These are phyloP conservation scores for Myotis yumanensis DNA, from an alignment of 2,113 vertebrate species.

Conservation along the genomic window DNA sequence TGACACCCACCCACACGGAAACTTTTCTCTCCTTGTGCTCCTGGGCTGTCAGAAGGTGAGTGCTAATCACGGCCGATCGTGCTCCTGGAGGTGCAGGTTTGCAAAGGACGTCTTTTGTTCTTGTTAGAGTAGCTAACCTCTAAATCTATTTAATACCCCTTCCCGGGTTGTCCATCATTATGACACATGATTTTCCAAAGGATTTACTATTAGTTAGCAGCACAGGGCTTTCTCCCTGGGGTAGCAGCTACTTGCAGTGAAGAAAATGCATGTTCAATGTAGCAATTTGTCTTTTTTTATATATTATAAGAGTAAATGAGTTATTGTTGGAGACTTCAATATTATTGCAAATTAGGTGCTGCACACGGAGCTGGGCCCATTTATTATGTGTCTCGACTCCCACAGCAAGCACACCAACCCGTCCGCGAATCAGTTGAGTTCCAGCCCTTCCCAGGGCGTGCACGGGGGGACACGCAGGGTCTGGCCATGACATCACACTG, in stretches of 20 bases:
- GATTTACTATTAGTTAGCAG: slow-evolving; percentile 90
- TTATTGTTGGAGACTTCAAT: slow-evolving; percentile 89
- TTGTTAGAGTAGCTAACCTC: slow-evolving; percentile 88
- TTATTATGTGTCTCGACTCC: slow-evolving; percentile 86
- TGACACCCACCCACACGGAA: slow-evolving; percentile 63
- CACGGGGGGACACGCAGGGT: slow-evolving; percentile 58
- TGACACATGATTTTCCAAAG: slow-evolving; percentile 92
- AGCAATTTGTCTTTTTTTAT: slow-evolving; percentile 94
- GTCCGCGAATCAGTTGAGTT: slow-evolving; percentile 81
- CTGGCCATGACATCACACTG: slow-evolving; percentile 65
- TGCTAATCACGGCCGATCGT: slow-evolving; percentile 79
- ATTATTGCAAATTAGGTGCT: slow-evolving; percentile 90
- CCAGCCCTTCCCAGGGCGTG: slow-evolving; percentile 72
- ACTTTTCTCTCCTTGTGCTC: slow-evolving; percentile 72
- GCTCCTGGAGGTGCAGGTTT: slow-evolving; percentile 81
- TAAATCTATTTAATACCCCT: slow-evolving; percentile 90
- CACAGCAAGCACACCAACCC: slow-evolving; percentile 80
- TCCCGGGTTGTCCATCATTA: slow-evolving; percentile 90
- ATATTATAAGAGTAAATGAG: slow-evolving; percentile 92
- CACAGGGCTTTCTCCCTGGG: slow-evolving; percentile 87
- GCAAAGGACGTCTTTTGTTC: slow-evolving; percentile 88
- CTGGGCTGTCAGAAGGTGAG: slow-evolving; percentile 17
- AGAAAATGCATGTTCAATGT: slow-evolving; percentile 90
- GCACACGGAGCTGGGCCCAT: slow-evolving; percentile 84
- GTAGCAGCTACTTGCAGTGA: slow-evolving; percentile 88